Percentiles rank a stretch among this genome's conserved stretches.
Evolutionary conservation across 2,113 vertebrate species (phyloP).

Genomic region (Phaethornis superciliosus): DNA sequence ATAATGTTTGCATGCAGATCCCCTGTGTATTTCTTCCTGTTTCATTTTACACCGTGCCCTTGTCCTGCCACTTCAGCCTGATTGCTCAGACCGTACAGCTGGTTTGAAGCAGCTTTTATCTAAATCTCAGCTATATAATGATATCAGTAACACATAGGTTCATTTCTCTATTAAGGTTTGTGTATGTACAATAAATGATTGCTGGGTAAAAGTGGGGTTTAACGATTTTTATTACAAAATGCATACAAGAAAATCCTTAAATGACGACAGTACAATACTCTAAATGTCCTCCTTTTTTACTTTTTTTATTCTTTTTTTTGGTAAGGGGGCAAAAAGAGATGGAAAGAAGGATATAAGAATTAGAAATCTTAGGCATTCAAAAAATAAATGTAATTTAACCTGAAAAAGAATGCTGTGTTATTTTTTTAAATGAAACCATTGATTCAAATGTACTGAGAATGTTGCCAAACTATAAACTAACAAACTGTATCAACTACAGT

Average conservation of each 20-base stretch:
- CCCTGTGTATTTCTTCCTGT: constrained; percentile 50
- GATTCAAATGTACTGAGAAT: neutral
- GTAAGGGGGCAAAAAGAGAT: too few species aligned
- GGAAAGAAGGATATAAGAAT: neutral
- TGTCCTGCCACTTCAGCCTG: constrained; percentile 42
- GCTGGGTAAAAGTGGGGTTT: constrained; percentile 9
- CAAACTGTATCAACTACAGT: constrained; percentile 30
- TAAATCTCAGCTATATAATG: constrained; percentile 29
- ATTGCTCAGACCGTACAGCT: constrained; percentile 15
- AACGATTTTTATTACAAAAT: constrained; percentile 17
- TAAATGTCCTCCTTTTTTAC: neutral
- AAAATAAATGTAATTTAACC: neutral
- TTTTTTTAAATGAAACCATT: constrained; percentile 14
- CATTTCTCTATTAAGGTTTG: neutral
- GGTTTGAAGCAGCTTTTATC: constrained; percentile 26
- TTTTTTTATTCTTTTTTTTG: neutral
- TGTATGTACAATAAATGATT: constrained; percentile 12
- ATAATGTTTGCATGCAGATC: constrained; percentile 56
- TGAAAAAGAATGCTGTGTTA: neutral
- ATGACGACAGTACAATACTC: neutral
- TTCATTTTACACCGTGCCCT: constrained; percentile 48
- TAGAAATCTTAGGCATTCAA: neutral
- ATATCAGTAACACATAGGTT: neutral
- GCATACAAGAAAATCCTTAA: neutral
- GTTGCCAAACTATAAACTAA: constrained; percentile 12